Conservation (phyloP, 2,888 invertebrate species). For the Molanna angustata region DNA sequence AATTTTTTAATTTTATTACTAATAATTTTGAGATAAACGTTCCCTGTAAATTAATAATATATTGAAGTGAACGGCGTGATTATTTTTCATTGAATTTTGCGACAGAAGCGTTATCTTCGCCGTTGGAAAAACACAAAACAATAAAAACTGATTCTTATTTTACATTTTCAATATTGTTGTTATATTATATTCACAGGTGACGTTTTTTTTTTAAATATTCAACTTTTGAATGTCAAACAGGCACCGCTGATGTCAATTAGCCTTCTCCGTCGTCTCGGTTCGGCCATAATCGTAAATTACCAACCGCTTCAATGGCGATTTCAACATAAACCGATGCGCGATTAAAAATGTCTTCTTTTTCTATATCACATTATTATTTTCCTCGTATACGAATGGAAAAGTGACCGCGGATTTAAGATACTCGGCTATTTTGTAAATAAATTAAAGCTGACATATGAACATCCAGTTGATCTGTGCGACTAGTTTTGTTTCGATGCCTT, state of each 20-base stretch:
- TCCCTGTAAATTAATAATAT: too few species aligned
- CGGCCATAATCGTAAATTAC: conserved; percentile 31
- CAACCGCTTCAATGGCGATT: conserved; percentile 27
- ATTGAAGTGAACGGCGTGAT: too few species aligned
- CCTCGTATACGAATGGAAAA: conserved; percentile 9
- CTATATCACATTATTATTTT: conserved; percentile 18
- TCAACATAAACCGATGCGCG: conserved; percentile 26
- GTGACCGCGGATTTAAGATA: conserved; percentile 6
- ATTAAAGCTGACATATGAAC: conserved; percentile 5
- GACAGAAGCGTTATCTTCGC: too few species aligned
- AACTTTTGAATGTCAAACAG: conserved; percentile 30
- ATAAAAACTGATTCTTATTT: neutral
- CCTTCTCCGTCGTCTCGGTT: conserved; percentile 26
- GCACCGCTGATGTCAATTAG: conserved; percentile 29
- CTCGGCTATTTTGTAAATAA: conserved; percentile 12
- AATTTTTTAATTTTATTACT: too few species aligned
- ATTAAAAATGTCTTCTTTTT: conserved; percentile 23
- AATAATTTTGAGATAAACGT: too few species aligned
- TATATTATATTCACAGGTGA: neutral
- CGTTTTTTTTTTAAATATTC: conserved; percentile 3
- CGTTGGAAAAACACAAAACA: neutral
- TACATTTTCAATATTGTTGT: neutral
- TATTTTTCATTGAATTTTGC: too few species aligned
- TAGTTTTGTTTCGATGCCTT: too few species aligned
- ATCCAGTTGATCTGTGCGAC: too few species aligned